A percentile compares a stretch with the other conserved stretches of the same genome.
These are phyloP conservation scores for Bombylius discolor DNA, from an alignment of 2,888 invertebrate genomes.

Conservation along the genomic window DNA sequence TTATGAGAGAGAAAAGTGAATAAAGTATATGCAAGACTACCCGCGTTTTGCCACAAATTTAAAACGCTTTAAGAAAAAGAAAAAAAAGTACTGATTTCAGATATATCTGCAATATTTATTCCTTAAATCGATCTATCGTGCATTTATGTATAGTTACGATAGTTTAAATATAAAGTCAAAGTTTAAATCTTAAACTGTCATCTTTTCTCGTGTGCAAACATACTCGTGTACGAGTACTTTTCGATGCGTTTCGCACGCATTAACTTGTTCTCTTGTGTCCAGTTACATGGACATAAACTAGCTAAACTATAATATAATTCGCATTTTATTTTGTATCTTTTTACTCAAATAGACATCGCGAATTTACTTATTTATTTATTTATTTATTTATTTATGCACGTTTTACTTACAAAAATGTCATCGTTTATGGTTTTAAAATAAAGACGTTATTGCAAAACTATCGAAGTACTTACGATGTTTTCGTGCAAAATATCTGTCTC, in stretches of 20 bases:
- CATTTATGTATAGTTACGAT: no score
- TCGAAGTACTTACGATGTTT: not conserved
- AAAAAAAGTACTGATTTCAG: no score
- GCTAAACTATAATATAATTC: not conserved
- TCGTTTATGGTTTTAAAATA: conserved; percentile 9
- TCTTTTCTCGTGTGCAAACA: conserved; percentile 4
- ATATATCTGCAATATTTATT: no score
- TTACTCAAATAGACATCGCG: no score
- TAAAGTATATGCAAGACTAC: no score
- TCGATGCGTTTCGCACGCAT: conserved; percentile 9
- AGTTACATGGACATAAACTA: not conserved
- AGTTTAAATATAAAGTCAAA: not conserved
- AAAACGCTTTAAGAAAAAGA: no score
- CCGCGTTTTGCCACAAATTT: no score
- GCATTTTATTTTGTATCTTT: no score
- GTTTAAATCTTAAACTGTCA: conserved; percentile 6
- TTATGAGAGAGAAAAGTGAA: no score
- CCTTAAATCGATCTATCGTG: no score
- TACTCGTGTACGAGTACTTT: not conserved
- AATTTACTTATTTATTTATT: not conserved
- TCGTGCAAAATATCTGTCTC: conserved; percentile 9
- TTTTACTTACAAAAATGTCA: conserved; percentile 8
- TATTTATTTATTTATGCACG: conserved; percentile 11
- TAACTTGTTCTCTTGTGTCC: not conserved
- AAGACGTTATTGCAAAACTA: conserved; percentile 6